Conservation (phyloP, 2,113 vertebrate species). For the Promerops cafer region DNA sequence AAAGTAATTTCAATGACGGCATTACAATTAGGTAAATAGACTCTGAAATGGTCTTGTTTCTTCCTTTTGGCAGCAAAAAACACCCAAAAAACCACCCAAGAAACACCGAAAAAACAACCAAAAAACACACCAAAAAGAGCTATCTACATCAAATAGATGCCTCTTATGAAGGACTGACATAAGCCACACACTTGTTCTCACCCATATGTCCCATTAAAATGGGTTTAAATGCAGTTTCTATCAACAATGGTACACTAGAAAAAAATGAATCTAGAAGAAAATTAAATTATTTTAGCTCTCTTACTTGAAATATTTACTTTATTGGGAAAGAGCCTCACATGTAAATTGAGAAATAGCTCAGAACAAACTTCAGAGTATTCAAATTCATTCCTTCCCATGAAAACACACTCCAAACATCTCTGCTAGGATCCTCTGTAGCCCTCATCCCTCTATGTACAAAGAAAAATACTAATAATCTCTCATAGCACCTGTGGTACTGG, state of each 20-base stretch:
- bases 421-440: background rate
- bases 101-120: too few relatives aligned
- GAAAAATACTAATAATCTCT: background rate
- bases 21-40: background rate
- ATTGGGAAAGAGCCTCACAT: background rate
- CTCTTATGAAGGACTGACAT: background rate
- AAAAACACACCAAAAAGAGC: too few relatives aligned
- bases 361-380: background rate
- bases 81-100: fast-evolving
- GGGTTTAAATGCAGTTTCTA: background rate
- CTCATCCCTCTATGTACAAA: background rate
- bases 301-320: background rate
- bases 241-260: background rate
- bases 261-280: background rate
- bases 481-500: background rate
- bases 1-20: background rate
- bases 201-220: background rate
- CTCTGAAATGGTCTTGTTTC: background rate
- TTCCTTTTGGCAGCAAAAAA: background rate
- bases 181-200: background rate
- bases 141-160: background rate
- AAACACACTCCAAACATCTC: background rate
- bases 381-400: background rate
- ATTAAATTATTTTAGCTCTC: background rate
- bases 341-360: background rate